Evolutionary conservation across 1,140 invertebrate species (phyloP).

Genomic region (Diuraphis noxia): DNA sequence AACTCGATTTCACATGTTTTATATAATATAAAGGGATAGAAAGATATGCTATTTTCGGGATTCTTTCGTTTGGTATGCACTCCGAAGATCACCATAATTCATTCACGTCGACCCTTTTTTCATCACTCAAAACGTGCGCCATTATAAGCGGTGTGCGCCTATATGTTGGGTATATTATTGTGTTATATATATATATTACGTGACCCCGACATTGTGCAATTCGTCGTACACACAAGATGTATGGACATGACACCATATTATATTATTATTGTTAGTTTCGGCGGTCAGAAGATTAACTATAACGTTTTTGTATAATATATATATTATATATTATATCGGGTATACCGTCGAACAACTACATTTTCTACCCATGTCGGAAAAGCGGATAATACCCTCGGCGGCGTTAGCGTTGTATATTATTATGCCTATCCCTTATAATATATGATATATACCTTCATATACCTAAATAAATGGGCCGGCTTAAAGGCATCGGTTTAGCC

Average conservation of each 20-base stretch:
- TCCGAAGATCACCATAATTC: not conserved
- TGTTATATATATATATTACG: not conserved
- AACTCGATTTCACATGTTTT: not conserved
- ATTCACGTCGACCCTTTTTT: not conserved
- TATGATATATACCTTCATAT: not conserved
- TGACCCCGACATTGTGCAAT: not conserved
- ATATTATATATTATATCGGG: not conserved
- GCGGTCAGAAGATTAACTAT: not conserved
- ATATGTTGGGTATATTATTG: not conserved
- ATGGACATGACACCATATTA: not conserved
- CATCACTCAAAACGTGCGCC: not conserved
- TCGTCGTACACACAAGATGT: not conserved
- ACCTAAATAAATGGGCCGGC: not conserved
- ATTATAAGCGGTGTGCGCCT: not conserved
- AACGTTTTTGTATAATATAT: not conserved
- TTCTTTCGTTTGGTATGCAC: not conserved
- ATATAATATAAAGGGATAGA: not conserved
- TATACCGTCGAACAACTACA: not conserved
- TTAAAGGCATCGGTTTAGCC: not conserved
- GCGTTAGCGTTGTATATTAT: not conserved
- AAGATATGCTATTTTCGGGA: not conserved
- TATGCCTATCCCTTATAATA: not conserved
- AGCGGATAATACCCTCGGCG: not conserved
- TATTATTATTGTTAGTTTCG: not conserved
- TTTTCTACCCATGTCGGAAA: not conserved